Conservation (phyloP, 37 sponge, comb jelly and placozoan species). For the Spongilla lacustris region DNA sequence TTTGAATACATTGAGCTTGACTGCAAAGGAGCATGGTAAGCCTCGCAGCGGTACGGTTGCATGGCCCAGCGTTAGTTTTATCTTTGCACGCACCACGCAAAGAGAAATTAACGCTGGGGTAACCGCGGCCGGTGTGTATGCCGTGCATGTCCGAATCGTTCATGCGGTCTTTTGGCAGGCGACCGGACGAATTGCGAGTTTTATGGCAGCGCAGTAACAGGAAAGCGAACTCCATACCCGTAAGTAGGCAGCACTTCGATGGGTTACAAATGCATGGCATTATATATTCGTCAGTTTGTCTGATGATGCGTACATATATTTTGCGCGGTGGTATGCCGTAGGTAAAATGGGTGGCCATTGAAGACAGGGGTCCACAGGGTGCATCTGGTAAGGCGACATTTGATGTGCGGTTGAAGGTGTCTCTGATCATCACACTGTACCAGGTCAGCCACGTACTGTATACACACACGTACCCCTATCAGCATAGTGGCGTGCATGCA, state of each 20-base stretch:
- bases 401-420: conserved; percentile 11
- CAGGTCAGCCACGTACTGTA: neutral
- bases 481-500: too few species aligned
- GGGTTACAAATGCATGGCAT: neutral
- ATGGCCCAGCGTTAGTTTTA: too few species aligned
- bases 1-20: conserved; percentile 84
- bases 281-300: neutral
- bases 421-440: conserved; percentile 53
- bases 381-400: conserved; percentile 29
- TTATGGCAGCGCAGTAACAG: conserved; percentile 77
- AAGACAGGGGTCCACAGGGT: conserved; percentile 39
- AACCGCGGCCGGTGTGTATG: too few species aligned
- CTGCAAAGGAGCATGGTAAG: conserved; percentile 76
- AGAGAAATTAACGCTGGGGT: too few species aligned
- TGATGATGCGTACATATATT: too few species aligned
- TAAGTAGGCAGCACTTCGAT: conserved; percentile 14
- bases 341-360: conserved; percentile 29
- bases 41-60: neutral
- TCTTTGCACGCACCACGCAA: too few species aligned
- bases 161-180: conserved; percentile 27
- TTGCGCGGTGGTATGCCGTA: neutral
- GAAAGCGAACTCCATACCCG: conserved; percentile 52
- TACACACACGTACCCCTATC: neutral
- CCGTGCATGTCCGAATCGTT: too few species aligned
- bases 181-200: conserved; percentile 70